These are phyloP conservation scores for Macrotus californicus DNA, from an alignment of 2,113 vertebrate species.

Conservation along the genomic window DNA sequence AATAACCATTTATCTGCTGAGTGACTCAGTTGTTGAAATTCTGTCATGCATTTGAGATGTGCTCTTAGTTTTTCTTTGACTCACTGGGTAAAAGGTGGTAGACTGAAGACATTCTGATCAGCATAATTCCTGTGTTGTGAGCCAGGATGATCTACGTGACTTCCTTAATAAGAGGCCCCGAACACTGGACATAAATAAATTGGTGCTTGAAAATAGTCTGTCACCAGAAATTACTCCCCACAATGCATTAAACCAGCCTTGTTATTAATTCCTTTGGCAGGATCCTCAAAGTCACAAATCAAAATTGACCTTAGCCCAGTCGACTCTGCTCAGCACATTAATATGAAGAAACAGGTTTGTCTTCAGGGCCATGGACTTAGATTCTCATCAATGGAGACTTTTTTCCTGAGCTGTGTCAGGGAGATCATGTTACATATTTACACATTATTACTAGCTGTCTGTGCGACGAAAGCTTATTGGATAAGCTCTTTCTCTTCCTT, in stretches of 20 bases:
- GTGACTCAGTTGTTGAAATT: background rate
- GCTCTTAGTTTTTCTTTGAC: background rate
- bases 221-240: slow-evolving; percentile 47
- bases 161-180: slow-evolving; percentile 52
- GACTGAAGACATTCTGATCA: background rate
- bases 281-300: slow-evolving; percentile 49
- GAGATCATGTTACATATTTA: background rate
- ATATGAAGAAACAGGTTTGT: slow-evolving; percentile 28
- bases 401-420: background rate
- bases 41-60: background rate
- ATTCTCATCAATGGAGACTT: background rate
- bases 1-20: background rate
- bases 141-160: background rate
- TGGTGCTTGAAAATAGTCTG: slow-evolving; percentile 62
- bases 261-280: slow-evolving; percentile 42
- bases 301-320: slow-evolving; percentile 25
- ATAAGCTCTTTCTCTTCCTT: background rate
- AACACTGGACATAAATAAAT: slow-evolving; percentile 47
- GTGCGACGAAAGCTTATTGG: background rate
- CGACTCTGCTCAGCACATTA: background rate
- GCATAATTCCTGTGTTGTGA: background rate
- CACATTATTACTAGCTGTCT: background rate
- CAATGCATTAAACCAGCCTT: slow-evolving; percentile 8
- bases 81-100: background rate
- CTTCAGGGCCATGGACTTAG: background rate